A percentile compares a stretch with the other conserved stretches of the same genome.
Evolutionary conservation across 1,140 invertebrate genomes (phyloP).

Genomic region (Gryllus bimaculatus): DNA sequence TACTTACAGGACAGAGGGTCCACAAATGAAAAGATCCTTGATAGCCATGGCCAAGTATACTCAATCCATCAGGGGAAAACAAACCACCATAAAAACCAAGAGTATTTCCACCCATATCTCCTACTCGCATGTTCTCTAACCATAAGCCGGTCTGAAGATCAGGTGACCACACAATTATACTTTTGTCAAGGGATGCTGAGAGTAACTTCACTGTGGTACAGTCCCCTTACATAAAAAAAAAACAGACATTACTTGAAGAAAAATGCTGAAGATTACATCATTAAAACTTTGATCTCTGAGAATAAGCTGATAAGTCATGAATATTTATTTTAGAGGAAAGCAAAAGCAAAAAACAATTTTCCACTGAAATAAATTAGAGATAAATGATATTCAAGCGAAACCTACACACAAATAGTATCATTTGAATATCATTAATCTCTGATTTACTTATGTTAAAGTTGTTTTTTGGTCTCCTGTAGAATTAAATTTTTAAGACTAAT

Average conservation of each 20-base stretch:
- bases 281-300: too few species aligned
- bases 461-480: too few species aligned
- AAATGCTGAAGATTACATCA: background rate
- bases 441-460: too few species aligned
- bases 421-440: too few species aligned
- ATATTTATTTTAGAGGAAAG: too few species aligned
- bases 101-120: slow-evolving; percentile 87
- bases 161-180: slow-evolving; percentile 82
- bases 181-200: slow-evolving; percentile 89
- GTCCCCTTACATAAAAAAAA: background rate
- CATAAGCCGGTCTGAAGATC: slow-evolving; percentile 55
- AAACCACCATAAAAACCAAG: slow-evolving; percentile 85
- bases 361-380: too few species aligned
- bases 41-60: slow-evolving; percentile 77
- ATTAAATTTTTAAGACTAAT: too few species aligned
- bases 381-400: too few species aligned
- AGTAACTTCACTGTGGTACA: slow-evolving; percentile 49
- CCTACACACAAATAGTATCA: too few species aligned
- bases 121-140: slow-evolving; percentile 70
- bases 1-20: slow-evolving; percentile 46
- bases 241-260: background rate
- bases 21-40: slow-evolving; percentile 93
- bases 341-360: too few species aligned
- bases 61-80: slow-evolving; percentile 58
- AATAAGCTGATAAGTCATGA: too few species aligned